These are phyloP conservation scores for Microtus richardsoni DNA, from an alignment of 2,113 vertebrate species.

Conservation along the genomic window DNA sequence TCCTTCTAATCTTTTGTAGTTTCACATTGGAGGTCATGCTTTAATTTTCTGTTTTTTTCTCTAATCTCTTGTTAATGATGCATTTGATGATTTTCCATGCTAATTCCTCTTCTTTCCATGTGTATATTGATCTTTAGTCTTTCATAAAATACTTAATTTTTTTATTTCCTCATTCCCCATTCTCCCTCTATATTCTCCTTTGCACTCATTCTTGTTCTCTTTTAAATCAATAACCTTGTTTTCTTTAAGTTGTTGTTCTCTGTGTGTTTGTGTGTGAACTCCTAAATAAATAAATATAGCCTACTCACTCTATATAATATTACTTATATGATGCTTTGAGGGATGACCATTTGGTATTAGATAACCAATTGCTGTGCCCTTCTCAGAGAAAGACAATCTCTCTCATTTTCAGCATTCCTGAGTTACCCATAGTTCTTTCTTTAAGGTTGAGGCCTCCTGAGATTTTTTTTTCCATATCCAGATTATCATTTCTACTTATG, in stretches of 20 bases:
- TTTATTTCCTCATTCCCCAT: not conserved
- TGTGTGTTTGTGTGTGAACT: not conserved
- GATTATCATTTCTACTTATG: not conserved
- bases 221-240: not conserved
- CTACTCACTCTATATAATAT: not conserved
- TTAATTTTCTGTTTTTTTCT: not conserved
- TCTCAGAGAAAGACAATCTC: not conserved
- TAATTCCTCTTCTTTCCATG: not conserved
- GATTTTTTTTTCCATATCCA: not conserved
- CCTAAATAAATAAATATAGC: not conserved
- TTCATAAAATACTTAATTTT: not conserved
- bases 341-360: not conserved
- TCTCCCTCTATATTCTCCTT: not conserved
- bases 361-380: not conserved
- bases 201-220: not conserved
- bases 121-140: too few species aligned
- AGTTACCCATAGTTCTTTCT: not conserved
- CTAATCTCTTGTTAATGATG: not conserved
- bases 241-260: not conserved
- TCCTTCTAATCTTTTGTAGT: not conserved
- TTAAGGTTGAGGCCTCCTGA: not conserved
- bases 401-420: not conserved
- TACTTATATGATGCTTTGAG: not conserved
- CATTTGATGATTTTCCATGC: not conserved
- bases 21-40: not conserved